A percentile compares a stretch with the other conserved stretches of the same genome.
Evolutionary conservation across 2,113 vertebrate genomes (phyloP).

Genomic region (Gallinago paraguaiae): DNA sequence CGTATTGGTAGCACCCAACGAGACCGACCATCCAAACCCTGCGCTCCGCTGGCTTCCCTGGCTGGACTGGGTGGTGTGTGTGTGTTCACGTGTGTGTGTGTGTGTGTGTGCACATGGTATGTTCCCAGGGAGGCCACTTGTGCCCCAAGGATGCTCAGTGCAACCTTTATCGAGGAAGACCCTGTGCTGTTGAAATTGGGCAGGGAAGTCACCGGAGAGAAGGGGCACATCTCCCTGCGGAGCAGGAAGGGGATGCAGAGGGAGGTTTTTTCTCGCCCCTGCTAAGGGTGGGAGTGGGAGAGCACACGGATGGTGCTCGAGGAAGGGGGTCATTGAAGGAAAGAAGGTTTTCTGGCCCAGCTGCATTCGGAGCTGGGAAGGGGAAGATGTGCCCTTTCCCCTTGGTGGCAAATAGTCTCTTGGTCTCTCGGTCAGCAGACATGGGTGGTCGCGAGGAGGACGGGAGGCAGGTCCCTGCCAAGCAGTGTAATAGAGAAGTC

Average conservation of each 20-base stretch:
- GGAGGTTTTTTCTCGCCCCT: background rate
- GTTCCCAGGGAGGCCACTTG: background rate
- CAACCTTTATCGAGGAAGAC: background rate
- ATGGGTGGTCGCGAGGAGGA: background rate
- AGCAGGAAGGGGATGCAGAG: background rate
- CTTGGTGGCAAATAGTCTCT: background rate
- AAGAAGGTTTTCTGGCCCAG: background rate
- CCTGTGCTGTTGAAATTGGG: background rate
- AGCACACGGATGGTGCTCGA: accelerated
- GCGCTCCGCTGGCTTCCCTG: background rate
- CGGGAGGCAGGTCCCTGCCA: background rate
- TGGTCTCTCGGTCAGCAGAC: background rate
- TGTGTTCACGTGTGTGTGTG: background rate
- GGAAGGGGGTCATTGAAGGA: background rate
- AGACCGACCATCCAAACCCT: accelerated
- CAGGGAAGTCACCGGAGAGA: background rate
- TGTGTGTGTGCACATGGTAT: no score
- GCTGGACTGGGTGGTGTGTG: background rate
- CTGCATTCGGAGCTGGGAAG: background rate
- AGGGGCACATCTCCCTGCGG: background rate
- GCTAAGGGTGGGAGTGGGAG: background rate
- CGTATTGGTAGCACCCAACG: slow-evolving; percentile 60
- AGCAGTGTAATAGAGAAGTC: accelerated
- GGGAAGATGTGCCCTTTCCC: background rate
- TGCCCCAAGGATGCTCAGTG: background rate